Base-by-base conservation (phyloP, 37 sponge, comb jelly and placozoan species). In the Oopsacas minuta region DNA sequence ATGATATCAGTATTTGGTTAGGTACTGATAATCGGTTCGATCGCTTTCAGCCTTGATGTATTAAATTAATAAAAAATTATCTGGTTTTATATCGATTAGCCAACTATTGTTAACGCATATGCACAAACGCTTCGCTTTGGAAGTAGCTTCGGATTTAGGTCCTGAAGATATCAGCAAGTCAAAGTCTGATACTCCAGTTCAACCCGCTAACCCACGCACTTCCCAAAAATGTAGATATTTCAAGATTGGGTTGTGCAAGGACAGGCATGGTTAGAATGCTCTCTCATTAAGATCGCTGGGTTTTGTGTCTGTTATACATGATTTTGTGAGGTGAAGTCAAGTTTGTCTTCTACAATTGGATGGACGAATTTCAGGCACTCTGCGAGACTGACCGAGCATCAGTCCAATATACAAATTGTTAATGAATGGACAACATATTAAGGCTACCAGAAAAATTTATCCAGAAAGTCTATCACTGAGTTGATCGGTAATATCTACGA, bases 181-280 rank as follows among this genome's bases (percentile, higher is more conserved):
- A 61, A 61, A 61, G 75, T 61, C 75, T 61, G 75, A 61, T 34
- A 61, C 75, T 61, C 75, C 75, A 61, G 75, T 61, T 61, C 75
- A 61, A 34, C 75, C 75, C 7, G 75, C 22, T 61, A 61, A 61
- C 75, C 75, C 75, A 25, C 75, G 75, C 75, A 61, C 28, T 61
- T 61, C 75, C 75, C 75, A 10, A 10, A 61, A n/a, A 61, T 61
- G 30, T 61, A 61, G 75, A 61, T 32, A 61, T 61, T 61, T 61
- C 75, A 61, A 61, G 75, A 34, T 61, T 61, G 75, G 75, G 75
- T 61, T 25, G 75, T 61, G 28, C 75, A 61, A 61, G 75, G 75
- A 61, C 75, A 61, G 75, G 75, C 75, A 61, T 61, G 75, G 75
- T 61, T 61, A 34, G 75, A 61, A 61, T 61, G 28, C 75, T 61